Conservation (phyloP, 2,113 vertebrate species). For the Canis aureus region DNA sequence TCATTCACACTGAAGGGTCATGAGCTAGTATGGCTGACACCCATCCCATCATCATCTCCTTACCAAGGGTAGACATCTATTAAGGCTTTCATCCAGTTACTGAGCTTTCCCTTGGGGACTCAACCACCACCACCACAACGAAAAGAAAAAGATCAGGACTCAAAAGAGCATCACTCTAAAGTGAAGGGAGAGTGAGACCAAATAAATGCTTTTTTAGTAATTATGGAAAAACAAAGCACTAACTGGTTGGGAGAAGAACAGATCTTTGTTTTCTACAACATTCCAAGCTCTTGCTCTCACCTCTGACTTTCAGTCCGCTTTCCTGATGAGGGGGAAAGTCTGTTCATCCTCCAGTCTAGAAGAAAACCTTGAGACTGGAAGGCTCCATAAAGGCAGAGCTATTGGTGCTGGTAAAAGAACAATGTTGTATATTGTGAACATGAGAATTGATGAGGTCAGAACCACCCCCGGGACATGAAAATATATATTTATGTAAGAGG, state of each 20-base stretch:
- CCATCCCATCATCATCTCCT: neutral
- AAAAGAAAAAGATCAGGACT: neutral
- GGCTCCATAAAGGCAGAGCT: slow-evolving; percentile 61
- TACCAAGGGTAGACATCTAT: neutral
- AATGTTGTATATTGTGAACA: slow-evolving; percentile 76
- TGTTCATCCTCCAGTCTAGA: neutral
- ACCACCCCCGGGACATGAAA: slow-evolving; percentile 79
- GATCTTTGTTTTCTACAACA: neutral
- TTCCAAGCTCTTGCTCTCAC: neutral
- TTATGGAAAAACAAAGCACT: neutral
- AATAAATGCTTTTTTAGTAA: neutral
- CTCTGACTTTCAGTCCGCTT: neutral
- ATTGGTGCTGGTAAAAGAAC: slow-evolving; percentile 51
- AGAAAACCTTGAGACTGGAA: neutral
- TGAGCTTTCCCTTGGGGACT: neutral
- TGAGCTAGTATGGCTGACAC: neutral
- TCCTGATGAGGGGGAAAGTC: neutral
- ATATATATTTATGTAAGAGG: slow-evolving; percentile 82
- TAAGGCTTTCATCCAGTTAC: neutral
- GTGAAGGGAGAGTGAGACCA: neutral
- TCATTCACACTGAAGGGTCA: neutral
- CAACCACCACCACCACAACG: neutral
- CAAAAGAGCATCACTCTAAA: neutral
- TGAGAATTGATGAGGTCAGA: slow-evolving; percentile 83
- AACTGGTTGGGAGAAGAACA: neutral